A percentile compares a stretch with the other conserved stretches of the same genome.
Evolutionary conservation across 2,113 vertebrate genomes (phyloP).

Genomic region (Sarotherodon lohbergeri): DNA sequence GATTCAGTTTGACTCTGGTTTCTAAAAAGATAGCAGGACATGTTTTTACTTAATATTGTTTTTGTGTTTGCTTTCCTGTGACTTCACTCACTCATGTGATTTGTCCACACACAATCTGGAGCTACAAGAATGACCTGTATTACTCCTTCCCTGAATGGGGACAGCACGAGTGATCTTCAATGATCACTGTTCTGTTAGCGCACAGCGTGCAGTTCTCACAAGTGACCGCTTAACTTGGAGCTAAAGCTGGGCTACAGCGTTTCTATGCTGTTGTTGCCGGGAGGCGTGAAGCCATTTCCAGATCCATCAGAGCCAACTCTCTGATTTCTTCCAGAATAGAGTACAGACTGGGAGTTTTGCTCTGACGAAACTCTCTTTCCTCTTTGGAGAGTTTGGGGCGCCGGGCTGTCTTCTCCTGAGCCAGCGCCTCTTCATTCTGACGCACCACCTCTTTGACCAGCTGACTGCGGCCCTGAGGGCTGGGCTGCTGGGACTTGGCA

Average conservation of each 20-base stretch:
- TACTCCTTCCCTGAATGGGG: background rate
- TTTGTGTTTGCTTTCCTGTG: background rate
- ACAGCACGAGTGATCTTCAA: background rate
- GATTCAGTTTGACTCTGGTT: background rate
- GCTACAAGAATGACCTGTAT: background rate
- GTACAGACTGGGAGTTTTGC: slow-evolving; percentile 80
- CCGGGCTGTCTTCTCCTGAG: slow-evolving; percentile 54
- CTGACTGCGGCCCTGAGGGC: slow-evolving; percentile 60
- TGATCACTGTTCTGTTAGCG: background rate
- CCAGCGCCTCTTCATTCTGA: slow-evolving; percentile 71
- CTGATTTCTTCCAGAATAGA: slow-evolving; percentile 86
- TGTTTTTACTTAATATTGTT: background rate
- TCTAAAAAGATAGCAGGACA: background rate
- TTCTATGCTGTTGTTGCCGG: background rate
- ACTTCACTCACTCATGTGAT: background rate
- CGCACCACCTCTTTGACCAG: slow-evolving; percentile 84
- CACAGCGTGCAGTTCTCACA: background rate
- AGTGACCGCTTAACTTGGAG: background rate
- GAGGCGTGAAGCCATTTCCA: background rate
- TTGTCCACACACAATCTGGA: background rate
- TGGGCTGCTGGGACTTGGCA: background rate
- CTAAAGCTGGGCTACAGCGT: background rate
- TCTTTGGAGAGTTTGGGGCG: slow-evolving; percentile 65
- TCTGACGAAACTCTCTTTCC: slow-evolving; percentile 82
- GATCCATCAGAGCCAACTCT: slow-evolving; percentile 78